Percentiles rank a stretch among this genome's conserved stretches.
Conservation (phyloP, 2,797 vertebrate genomes). For the Sebastes flavidus region DNA sequence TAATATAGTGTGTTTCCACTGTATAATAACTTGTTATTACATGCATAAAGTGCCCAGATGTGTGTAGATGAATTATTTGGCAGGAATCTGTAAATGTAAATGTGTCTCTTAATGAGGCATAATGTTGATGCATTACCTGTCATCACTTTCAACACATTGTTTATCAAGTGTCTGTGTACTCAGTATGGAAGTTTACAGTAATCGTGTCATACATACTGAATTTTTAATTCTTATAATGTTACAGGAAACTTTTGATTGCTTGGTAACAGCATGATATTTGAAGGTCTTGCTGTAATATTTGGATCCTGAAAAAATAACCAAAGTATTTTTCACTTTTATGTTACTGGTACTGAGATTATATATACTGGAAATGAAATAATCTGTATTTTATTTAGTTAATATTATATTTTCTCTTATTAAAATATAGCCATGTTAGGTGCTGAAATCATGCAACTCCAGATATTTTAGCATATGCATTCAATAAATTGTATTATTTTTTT, state of each 20-base stretch:
- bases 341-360: too few species aligned
- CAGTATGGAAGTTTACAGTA: background rate
- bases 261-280: background rate
- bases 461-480: too few species aligned
- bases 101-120: background rate
- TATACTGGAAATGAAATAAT: too few species aligned
- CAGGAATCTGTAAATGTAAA: background rate
- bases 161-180: background rate
- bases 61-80: background rate
- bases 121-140: background rate
- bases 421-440: too few species aligned
- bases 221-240: background rate
- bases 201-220: background rate
- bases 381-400: background rate
- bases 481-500: too few species aligned
- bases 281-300: background rate
- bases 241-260: background rate
- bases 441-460: too few species aligned
- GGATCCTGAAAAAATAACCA: background rate
- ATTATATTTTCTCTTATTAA: background rate
- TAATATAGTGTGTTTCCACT: background rate
- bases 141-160: background rate
- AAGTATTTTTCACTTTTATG: too few species aligned
- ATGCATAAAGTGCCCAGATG: background rate
- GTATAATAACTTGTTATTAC: background rate